Base-by-base conservation (phyloP, 2,888 invertebrate genomes). In the Ennomos fuscantarius region DNA sequence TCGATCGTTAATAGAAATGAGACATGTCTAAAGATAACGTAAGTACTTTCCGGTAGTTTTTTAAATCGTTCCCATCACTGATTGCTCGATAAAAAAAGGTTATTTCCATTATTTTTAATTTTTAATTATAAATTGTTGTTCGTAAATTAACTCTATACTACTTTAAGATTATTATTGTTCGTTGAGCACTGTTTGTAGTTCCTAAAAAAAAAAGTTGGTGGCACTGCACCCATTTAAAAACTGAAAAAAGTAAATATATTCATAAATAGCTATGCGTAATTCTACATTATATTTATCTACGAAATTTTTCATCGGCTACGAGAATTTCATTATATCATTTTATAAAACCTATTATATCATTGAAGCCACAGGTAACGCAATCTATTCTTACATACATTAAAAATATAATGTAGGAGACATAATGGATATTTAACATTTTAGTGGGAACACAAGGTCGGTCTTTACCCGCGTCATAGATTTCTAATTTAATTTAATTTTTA, bases 401-500 rank as follows among this genome's bases (percentile, higher is more conserved):
- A 56, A 57, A 51, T 51, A 57, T 57, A 24, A 24, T 24, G 43
- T 52, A 33, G 51, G 46, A 46, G 56, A 57, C 51, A 51, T 52
- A 51, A 57, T 51, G 47, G 39, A 35, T 52, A 47, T 52, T 57
- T 47, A 45, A 46, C 45, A 47, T 43, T 57, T 39, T 15, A n/a
- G 24, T 8, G 34, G n/a, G 11, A 36, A 36, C 52, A 52, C 47
- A 47, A 57, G 47, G 47, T 40, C 47, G 47, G 37, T 47, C 31
- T 39, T 57, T 57, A 44, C 50, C 50, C 55, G 15, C 49, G 55
- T 55, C 55, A 39, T 40, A 51, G 11, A 36, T 41, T 24, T 37
- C 36, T 15, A 36, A 46, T 42, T 42, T 46, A 37, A 37, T 33
- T 45, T 51, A 41, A 46, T 46, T 56, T 51, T 51, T 37, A 35